A percentile compares a stretch with the other conserved stretches of the same genome.
These are phyloP conservation scores for Blera fallax DNA, from an alignment of 2,888 invertebrate genomes.

Conservation along the genomic window DNA sequence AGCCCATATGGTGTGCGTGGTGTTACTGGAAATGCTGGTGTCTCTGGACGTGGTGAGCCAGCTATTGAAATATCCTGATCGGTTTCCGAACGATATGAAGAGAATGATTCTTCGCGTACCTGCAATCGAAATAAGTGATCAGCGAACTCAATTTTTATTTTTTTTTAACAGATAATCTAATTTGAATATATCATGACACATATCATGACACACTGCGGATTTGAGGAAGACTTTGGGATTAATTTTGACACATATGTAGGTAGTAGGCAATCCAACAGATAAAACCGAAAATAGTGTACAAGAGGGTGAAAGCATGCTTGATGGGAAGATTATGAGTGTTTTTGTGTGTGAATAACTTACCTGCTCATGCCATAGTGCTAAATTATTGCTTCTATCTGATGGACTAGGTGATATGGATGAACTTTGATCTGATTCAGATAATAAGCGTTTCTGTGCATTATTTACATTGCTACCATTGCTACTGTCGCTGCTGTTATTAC, in stretches of 20 bases:
- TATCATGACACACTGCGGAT: background rate
- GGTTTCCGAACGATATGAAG: constrained; percentile 86
- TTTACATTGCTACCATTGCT: constrained; percentile 74
- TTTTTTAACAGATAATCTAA: background rate
- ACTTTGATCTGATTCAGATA: constrained; percentile 75
- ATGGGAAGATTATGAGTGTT: constrained; percentile 9
- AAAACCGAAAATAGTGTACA: constrained; percentile 25
- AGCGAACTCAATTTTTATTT: background rate
- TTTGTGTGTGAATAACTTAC: constrained; percentile 66
- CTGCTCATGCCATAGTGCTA: constrained; percentile 75
- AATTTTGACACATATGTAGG: constrained; percentile 36
- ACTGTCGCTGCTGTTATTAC: constrained; percentile 66
- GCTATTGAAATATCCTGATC: constrained; percentile 84
- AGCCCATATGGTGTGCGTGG: constrained; percentile 91
- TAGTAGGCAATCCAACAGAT: constrained; percentile 13
- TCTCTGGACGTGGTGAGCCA: constrained; percentile 88
- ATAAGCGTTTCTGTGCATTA: constrained; percentile 70
- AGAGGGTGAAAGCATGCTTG: constrained; percentile 52
- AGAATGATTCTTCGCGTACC: constrained; percentile 86
- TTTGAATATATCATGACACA: background rate
- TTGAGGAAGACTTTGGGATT: constrained; percentile 14
- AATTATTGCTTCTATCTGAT: constrained; percentile 75
- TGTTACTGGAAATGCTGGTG: constrained; percentile 96
- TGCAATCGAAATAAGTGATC: constrained; percentile 73
- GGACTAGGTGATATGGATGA: constrained; percentile 75